A percentile compares a stretch with the other conserved stretches of the same genome.
Conservation (phyloP, 1,140 invertebrate species). For the Diorhabda elongata region DNA sequence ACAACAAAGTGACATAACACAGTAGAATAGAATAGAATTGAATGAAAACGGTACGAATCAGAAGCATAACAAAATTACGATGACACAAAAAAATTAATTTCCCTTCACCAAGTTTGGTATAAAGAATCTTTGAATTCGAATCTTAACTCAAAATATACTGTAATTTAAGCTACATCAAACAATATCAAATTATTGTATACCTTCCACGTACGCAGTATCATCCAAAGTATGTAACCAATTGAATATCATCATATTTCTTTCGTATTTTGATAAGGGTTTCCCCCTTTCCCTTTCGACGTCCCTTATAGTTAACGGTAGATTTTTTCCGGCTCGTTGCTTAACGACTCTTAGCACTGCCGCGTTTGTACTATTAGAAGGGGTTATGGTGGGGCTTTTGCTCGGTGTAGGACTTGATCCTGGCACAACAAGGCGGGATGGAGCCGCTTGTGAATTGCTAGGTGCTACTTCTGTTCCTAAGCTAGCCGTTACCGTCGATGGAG, state of each 20-base stretch:
- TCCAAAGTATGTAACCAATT: conserved; percentile 86
- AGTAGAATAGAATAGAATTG: too few relatives aligned
- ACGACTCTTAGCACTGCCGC: conserved; percentile 45
- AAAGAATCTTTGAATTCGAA: too few relatives aligned
- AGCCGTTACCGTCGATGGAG: conserved; percentile 49
- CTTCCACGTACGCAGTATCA: conserved; percentile 57
- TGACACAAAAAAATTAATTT: too few relatives aligned
- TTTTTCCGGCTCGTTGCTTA: conserved; percentile 51
- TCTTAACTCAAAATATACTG: too few relatives aligned
- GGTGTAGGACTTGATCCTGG: conserved; percentile 49
- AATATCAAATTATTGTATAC: conserved; percentile 44
- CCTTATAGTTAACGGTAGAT: conserved; percentile 64
- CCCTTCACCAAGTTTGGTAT: too few relatives aligned
- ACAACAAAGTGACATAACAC: too few relatives aligned
- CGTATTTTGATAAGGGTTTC: conserved; percentile 79
- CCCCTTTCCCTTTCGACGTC: conserved; percentile 79
- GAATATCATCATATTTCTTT: conserved; percentile 89
- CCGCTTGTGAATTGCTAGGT: conserved; percentile 33
- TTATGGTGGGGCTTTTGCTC: conserved; percentile 31
- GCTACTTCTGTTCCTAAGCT: conserved; percentile 41
- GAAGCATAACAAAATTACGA: too few relatives aligned
- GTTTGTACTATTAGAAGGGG: conserved; percentile 40
- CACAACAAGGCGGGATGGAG: conserved; percentile 52
- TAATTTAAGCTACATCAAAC: too few relatives aligned
- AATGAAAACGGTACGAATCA: too few relatives aligned